Evolutionary conservation across 2,113 vertebrate species (phyloP).

Genomic region (Pan paniscus): DNA sequence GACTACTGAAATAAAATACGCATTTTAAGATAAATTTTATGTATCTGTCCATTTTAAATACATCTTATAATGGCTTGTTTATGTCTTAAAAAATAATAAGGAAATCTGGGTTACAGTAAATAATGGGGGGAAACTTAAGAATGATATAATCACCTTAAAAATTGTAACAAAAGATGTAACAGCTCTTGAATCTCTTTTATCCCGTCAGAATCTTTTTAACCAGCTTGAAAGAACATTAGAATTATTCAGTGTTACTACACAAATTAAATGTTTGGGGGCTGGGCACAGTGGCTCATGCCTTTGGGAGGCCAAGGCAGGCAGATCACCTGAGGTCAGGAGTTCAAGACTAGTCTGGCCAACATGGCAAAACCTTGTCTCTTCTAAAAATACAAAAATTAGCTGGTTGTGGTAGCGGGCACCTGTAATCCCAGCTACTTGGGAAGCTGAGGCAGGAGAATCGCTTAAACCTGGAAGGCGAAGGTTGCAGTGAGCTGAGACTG

Average conservation of each 20-base stretch:
- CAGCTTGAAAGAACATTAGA: slow-evolving; percentile 37
- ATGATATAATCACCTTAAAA: slow-evolving; percentile 31
- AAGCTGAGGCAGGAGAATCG: no score
- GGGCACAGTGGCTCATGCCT: no score
- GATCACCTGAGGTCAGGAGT: no score
- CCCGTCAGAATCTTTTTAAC: slow-evolving; percentile 46
- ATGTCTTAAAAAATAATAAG: slow-evolving; percentile 56
- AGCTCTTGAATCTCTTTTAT: slow-evolving; percentile 40
- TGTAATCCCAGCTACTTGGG: no score
- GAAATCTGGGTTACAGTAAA: slow-evolving; percentile 32
- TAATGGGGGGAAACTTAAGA: neutral
- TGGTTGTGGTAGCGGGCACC: no score
- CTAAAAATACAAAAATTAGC: no score
- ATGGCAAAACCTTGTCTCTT: no score
- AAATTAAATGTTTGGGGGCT: slow-evolving; percentile 2
- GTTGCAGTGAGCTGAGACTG: no score
- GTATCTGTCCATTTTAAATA: slow-evolving; percentile 61
- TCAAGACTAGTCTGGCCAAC: no score
- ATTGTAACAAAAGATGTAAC: slow-evolving; percentile 13
- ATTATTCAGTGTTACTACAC: neutral
- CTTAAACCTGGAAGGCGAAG: no score
- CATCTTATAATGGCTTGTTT: slow-evolving; percentile 27
- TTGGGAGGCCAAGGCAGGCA: neutral
- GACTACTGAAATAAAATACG: slow-evolving; percentile 78
- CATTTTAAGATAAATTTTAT: slow-evolving; percentile 70